Evolutionary conservation across 1,140 invertebrate species (phyloP), one percentile per base, ranked within the genome.

Genomic region (Heterodera carotae): DNA sequence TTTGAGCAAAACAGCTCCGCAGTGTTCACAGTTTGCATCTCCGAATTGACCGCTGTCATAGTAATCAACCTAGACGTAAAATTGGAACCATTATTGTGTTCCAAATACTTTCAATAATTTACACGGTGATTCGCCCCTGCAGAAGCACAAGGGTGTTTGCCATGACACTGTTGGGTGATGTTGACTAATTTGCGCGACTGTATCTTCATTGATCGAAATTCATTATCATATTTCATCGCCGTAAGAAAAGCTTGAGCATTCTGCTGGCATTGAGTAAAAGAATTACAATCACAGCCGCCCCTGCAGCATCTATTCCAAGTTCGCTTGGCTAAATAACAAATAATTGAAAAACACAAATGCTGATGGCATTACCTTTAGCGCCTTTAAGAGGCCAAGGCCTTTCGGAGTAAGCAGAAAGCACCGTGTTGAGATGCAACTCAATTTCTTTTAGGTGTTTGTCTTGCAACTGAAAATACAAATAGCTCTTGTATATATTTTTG

Each of bases 11-110:
- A 69, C 7, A 10, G 68, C 68, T 5, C 12, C 29, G 36, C 68
- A 69, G 18, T 69, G 27, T 48, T 69, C 10, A 18, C 68, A 69
- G 12, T n/a, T 69, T 3, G 67, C 25, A 69, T 69, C 67, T 5
- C 67, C 67, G 7, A 69, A 69, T n/a, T 69, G 34, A 7, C 67
- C 67, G 29, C 34, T 39, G 67, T 69, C 67, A 31, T 69, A 69
- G 31, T 69, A 69, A 12, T 29, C 67, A 29, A 48, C 27, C 48
- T 56, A 7, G 4, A 53, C 10, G 18, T 53, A 1, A 1, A 12
- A 4, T 22, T 15, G 48, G 22, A 53, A 6, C 10, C 10, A 53
- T 18, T 1, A 53, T 5, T 18, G 0, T 15, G 48, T 53, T 22
- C 1, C 4, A 53, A 18, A n/a, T n/a, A n/a, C n/a, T n/a, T n/a